phyloP scores from a whole-genome alignment of 1,140 invertebrate species.

The Ectropis grisescens region DNA sequence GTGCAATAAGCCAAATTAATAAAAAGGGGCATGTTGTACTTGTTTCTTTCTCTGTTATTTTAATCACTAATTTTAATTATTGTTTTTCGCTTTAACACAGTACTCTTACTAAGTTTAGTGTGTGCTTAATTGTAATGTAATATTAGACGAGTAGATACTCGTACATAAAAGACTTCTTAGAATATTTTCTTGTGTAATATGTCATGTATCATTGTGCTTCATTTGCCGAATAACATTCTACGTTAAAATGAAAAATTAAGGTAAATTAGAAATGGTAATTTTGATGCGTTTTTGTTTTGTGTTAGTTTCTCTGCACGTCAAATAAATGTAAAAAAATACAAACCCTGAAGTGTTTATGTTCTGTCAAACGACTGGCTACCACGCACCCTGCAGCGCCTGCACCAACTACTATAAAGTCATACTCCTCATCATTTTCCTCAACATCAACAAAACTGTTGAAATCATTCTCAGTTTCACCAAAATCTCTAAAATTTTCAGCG shows the following conservation, averaged over 20 bases:
- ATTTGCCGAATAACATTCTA: no score
- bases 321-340: conserved; percentile 1
- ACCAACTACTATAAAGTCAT: conserved; percentile 31
- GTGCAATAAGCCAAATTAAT: no score
- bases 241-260: conserved; percentile 1
- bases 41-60: no score
- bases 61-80: background rate
- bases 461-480: conserved; percentile 3
- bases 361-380: conserved; percentile 73
- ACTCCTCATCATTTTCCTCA: conserved; percentile 7
- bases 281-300: no score
- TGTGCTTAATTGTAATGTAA: no score
- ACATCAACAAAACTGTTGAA: background rate
- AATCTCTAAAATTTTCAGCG: no score
- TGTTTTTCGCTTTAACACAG: background rate
- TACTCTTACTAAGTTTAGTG: background rate
- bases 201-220: no score
- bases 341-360: conserved; percentile 69
- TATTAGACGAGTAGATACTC: background rate
- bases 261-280: background rate
- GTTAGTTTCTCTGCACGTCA: background rate
- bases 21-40: no score
- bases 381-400: conserved; percentile 55
- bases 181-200: background rate
- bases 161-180: background rate